Percentiles rank a stretch among this genome's conserved stretches.
Conservation (phyloP, 2,888 invertebrate genomes). For the Sphinx pinastri region DNA sequence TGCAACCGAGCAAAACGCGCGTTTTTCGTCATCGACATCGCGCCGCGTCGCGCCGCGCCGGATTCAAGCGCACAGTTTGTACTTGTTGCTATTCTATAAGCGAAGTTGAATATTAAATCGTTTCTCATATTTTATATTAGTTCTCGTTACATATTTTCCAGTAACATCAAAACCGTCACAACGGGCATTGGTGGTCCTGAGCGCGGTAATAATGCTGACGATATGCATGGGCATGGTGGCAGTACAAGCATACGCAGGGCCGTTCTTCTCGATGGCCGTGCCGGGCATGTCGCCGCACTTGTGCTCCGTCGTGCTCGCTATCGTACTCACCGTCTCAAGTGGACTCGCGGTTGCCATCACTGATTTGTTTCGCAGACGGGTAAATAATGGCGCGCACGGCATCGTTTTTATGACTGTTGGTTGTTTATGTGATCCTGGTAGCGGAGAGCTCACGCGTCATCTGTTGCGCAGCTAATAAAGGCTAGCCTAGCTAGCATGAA, state of each 20-base stretch:
- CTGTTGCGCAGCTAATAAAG: background rate
- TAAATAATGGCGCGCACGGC: constrained; percentile 30
- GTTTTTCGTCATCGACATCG: background rate
- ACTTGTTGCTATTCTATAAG: too few species aligned
- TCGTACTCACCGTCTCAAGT: constrained; percentile 72
- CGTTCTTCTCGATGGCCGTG: constrained; percentile 72
- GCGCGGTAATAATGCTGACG: constrained; percentile 39
- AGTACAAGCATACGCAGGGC: constrained; percentile 61
- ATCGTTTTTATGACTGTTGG: background rate
- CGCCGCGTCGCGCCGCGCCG: too few species aligned
- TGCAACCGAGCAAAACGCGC: background rate
- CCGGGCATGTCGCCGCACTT: constrained; percentile 68
- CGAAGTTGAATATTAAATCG: too few species aligned
- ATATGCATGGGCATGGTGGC: constrained; percentile 53
- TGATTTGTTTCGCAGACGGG: constrained; percentile 81
- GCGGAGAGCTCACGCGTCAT: constrained; percentile 6
- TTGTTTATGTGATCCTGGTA: constrained; percentile 10
- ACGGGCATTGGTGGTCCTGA: constrained; percentile 42
- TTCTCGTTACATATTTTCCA: constrained; percentile 34
- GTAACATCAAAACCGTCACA: constrained; percentile 66
- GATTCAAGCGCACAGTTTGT: too few species aligned
- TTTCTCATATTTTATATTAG: too few species aligned
- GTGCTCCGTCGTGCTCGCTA: constrained; percentile 81
- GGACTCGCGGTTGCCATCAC: constrained; percentile 62
- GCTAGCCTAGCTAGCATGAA: background rate